Evolutionary conservation across 1,140 invertebrate species (phyloP), one percentile per base, ranked within the genome.

Genomic region (Pissodes strobi): DNA sequence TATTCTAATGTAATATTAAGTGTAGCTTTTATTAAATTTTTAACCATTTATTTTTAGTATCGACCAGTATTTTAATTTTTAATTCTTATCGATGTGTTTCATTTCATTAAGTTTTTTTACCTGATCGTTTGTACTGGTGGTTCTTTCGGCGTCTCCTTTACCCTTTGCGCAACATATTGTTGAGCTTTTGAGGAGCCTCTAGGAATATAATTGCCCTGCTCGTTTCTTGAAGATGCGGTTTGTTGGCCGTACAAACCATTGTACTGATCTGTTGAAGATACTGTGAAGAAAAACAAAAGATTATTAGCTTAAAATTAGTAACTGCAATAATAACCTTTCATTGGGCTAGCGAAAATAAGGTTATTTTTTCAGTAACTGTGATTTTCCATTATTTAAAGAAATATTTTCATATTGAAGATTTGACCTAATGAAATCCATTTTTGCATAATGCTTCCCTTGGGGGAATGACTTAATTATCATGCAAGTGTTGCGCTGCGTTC

Each of bases 101-200:
- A n/a, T n/a, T n/a, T n/a, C n/a, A n/a, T n/a, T n/a, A n/a, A n/a
- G n/a, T n/a, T n/a, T 21, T 21, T 13, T 21, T 51, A 65, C 63
- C 63, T 80, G 65, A 90, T 90, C 1, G 89, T 91, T 74, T 90
- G 88, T 0, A 91, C 89, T 3, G 89, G 88, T 9, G 88, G 87
- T 25, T 84, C 80, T 74, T 87, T 89, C 0, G 86, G 78, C 0
- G 82, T 73, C 58, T 87, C 84, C 69, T 87, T 87, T 0, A 79
- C 79, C 17, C 82, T 79, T 27, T 70, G 71, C 23, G 78, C 69
- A 23, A 77, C 68, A 0, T 69, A 4, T 76, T 74, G 25, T 67
- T 64, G 56, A 45, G 38, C 15, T 65, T 48, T 51, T 37, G 21
- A 13, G 52, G 64, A 37, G 1, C 30, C 43, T 59, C 67, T 57